Evolutionary conservation across 2,797 vertebrate genomes (phyloP).

Genomic region (Coreius guichenoti): DNA sequence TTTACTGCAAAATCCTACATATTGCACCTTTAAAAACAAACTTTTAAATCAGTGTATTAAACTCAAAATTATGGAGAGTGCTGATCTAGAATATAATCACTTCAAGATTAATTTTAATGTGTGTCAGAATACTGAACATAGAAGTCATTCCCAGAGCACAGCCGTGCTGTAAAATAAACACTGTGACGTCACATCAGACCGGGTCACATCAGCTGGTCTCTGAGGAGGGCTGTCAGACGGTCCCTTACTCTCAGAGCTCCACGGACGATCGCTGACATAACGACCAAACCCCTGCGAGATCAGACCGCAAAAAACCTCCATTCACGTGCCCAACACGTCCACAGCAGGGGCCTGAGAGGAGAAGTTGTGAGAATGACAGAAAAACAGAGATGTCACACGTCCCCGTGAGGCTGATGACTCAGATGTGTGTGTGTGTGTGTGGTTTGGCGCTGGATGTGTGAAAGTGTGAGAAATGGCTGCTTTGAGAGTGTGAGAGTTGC

Average conservation of each 20-base stretch:
- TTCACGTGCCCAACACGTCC: slow-evolving; percentile 21
- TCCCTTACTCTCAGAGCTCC: not conserved
- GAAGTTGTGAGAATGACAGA: slow-evolving; percentile 28
- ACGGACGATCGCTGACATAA: not conserved
- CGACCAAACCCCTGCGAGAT: not conserved
- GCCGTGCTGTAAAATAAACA: not conserved
- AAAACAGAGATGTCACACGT: slow-evolving; percentile 55
- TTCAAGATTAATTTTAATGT: not conserved
- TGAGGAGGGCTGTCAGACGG: not conserved
- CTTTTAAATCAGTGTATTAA: not conserved
- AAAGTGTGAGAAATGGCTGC: slow-evolving; percentile 50
- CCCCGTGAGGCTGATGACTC: slow-evolving; percentile 50
- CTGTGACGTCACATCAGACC: not conserved
- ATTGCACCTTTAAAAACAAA: not conserved
- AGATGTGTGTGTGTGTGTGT: slow-evolving; percentile 31
- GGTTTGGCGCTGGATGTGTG: slow-evolving; percentile 43
- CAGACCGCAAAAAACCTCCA: not conserved
- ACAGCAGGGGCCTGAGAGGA: slow-evolving; percentile 36
- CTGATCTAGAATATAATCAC: not conserved
- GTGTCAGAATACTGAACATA: not conserved
- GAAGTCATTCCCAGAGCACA: not conserved
- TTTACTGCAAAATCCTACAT: no score
- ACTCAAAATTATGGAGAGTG: not conserved
- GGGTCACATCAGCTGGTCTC: not conserved
- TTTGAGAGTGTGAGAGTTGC: slow-evolving; percentile 50